These are phyloP conservation scores for Elachura formosa DNA, from an alignment of 2,113 vertebrate genomes.

Conservation along the genomic window DNA sequence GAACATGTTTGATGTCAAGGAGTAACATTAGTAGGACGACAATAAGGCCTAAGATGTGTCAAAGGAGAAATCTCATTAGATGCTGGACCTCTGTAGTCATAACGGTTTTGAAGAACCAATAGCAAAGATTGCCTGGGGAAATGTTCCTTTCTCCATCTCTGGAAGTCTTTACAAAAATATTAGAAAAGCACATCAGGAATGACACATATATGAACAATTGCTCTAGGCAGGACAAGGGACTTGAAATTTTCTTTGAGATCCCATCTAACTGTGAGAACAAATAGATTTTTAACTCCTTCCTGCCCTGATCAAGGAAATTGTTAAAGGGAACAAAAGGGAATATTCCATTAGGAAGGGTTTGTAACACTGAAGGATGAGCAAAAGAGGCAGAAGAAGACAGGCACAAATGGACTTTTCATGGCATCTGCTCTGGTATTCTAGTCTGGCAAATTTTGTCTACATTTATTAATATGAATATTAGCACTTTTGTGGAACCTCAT, in stretches of 20 bases:
- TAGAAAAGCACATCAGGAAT: not conserved
- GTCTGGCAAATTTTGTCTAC: not conserved
- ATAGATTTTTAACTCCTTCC: not conserved
- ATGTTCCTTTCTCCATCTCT: not conserved
- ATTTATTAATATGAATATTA: not conserved
- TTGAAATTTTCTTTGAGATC: not conserved
- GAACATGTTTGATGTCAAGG: not conserved
- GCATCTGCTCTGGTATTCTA: not conserved
- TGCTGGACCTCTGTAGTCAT: not conserved
- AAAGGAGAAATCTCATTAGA: not conserved
- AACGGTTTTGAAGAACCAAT: not conserved
- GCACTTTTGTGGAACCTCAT: not conserved
- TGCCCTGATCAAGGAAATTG: not conserved
- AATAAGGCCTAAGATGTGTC: not conserved
- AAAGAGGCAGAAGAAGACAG: not conserved
- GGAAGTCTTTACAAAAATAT: not conserved
- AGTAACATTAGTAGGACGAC: not conserved
- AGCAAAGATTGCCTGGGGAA: not conserved
- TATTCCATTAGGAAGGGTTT: not conserved
- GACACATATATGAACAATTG: not conserved
- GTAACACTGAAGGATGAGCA: not conserved
- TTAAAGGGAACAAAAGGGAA: not conserved
- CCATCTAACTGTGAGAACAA: not conserved
- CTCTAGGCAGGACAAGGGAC: not conserved
- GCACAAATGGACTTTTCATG: not conserved